These are phyloP conservation scores for Buceros bicornis DNA, from an alignment of 2,797 vertebrate species.

Conservation along the genomic window DNA sequence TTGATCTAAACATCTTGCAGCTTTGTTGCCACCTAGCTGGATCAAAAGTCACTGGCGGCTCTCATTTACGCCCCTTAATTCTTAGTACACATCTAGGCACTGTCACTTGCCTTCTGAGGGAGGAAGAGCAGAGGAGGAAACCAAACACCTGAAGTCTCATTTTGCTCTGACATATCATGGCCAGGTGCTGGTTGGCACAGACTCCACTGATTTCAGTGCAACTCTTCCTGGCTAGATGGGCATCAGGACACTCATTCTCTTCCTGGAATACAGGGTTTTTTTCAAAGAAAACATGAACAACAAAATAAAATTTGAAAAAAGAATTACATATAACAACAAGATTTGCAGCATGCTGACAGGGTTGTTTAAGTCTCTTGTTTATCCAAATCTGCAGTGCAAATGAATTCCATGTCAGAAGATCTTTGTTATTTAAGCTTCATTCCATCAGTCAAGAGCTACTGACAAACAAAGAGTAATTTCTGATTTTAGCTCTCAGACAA, in stretches of 20 bases:
- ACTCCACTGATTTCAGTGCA: neutral
- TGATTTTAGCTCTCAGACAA: neutral
- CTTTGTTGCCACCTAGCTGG: neutral
- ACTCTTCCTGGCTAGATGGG: neutral
- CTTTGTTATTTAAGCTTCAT: neutral
- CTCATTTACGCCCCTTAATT: neutral
- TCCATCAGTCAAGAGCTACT: neutral
- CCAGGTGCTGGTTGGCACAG: neutral
- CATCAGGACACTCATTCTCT: neutral
- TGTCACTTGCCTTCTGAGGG: neutral
- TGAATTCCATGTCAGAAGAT: neutral
- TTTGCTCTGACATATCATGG: neutral
- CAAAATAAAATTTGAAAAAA: neutral
- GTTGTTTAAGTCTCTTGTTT: neutral
- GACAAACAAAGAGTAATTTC: neutral
- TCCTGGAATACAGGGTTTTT: neutral
- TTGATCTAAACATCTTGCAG: slow-evolving; percentile 30
- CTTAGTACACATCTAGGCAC: neutral
- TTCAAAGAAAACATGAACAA: neutral
- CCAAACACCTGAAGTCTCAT: neutral
- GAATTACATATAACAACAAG: neutral
- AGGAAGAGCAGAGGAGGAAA: neutral
- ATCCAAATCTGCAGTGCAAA: neutral
- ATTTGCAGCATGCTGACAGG: neutral
- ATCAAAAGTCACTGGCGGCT: neutral